phyloP scores from a whole-genome alignment of 1,140 invertebrate species.

The Drosophila yakuba region DNA sequence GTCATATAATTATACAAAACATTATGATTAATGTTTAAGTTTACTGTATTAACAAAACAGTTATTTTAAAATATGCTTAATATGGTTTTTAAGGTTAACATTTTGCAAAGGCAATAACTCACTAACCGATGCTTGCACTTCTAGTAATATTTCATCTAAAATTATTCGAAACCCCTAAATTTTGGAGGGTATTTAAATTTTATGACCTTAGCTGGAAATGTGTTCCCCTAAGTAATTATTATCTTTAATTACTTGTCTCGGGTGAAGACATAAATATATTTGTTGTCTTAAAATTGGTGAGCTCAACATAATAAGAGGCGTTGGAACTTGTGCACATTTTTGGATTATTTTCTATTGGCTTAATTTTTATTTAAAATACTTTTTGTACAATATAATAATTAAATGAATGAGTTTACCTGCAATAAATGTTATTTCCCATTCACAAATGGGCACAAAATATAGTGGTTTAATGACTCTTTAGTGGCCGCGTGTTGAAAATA shows the following conservation, averaged over 20 bases:
- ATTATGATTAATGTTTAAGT: neutral
- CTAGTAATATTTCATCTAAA: constrained; percentile 4
- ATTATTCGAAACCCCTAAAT: neutral
- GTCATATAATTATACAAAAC: neutral
- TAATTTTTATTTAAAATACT: neutral
- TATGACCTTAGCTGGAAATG: constrained; percentile 10
- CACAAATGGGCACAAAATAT: constrained; percentile 6
- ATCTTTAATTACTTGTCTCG: neutral
- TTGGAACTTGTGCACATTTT: neutral
- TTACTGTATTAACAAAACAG: neutral
- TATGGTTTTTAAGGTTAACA: neutral
- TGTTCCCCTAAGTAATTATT: constrained; percentile 14
- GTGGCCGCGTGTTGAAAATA: constrained; percentile 47
- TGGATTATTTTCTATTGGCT: neutral
- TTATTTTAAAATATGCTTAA: neutral
- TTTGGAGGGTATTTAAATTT: constrained; percentile 1
- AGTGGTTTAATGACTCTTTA: constrained; percentile 24
- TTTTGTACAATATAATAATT: neutral
- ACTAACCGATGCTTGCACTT: neutral
- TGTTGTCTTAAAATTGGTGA: neutral
- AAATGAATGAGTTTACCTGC: no score
- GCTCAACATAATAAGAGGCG: neutral
- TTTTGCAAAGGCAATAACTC: neutral
- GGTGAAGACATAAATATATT: constrained; percentile 2
- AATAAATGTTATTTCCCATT: constrained; percentile 16